These are phyloP conservation scores for Hassar affinis DNA, from an alignment of 2,113 vertebrate species.

Conservation along the genomic window DNA sequence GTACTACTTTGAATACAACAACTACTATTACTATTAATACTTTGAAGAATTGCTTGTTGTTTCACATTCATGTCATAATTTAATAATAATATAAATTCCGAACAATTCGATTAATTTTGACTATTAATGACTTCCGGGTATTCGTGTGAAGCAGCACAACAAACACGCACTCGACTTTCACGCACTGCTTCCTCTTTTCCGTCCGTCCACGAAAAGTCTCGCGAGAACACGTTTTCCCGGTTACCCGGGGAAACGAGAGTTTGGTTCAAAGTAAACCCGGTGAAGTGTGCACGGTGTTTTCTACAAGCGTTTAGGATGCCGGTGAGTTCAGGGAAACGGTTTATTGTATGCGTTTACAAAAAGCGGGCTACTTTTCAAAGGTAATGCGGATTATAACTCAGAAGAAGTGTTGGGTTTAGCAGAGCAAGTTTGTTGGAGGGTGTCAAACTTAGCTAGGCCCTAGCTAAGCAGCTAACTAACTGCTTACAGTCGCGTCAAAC, in stretches of 20 bases:
- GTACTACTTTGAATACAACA: no score
- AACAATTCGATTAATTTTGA: no score
- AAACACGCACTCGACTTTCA: background rate
- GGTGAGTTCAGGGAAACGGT: background rate
- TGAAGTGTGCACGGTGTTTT: constrained; percentile 31
- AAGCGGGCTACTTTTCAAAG: background rate
- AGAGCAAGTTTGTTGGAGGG: background rate
- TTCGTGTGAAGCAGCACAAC: background rate
- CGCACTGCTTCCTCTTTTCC: background rate
- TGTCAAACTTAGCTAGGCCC: background rate
- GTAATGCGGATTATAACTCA: background rate
- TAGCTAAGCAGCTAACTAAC: constrained; percentile 33
- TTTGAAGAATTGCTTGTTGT: no score
- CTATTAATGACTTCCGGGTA: no score
- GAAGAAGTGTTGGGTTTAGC: background rate
- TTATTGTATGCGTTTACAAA: background rate
- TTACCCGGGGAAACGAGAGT: constrained; percentile 70
- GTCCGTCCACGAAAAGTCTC: constrained; percentile 54
- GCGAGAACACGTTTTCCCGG: constrained; percentile 61
- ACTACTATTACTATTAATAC: no score
- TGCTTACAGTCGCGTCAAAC: background rate
- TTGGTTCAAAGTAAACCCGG: constrained; percentile 48
- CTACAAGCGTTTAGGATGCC: background rate
- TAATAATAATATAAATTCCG: no score
- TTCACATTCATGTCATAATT: no score